Conservation (phyloP, 1,140 invertebrate species). For the Lamellibrachia luymesi region DNA sequence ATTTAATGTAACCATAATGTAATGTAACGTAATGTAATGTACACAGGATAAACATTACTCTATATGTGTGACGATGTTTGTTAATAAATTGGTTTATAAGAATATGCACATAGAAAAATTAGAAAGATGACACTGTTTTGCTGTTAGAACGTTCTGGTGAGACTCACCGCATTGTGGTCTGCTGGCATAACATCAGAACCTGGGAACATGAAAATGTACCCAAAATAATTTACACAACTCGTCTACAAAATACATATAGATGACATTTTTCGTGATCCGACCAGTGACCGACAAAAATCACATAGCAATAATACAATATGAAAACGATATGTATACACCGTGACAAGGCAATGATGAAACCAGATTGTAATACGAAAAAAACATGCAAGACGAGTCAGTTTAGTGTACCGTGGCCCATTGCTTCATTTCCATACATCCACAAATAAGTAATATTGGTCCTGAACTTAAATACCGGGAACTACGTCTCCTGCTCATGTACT, state of each 20-base stretch:
- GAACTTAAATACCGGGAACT: neutral
- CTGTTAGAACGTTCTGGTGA: neutral
- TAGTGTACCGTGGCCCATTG: neutral
- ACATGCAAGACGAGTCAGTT: neutral
- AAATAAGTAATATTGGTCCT: neutral
- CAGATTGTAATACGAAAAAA: neutral
- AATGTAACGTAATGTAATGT: too few species aligned
- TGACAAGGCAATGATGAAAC: too few species aligned
- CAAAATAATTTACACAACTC: too few species aligned
- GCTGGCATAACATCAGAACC: neutral
- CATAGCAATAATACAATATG: too few species aligned
- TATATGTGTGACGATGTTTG: too few species aligned
- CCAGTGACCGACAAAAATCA: too few species aligned
- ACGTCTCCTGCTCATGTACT: neutral
- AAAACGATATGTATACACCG: too few species aligned
- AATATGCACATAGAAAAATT: too few species aligned
- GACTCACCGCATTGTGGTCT: neutral
- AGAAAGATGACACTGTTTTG: neutral
- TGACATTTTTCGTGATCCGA: neutral
- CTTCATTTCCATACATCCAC: neutral
- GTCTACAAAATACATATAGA: neutral
- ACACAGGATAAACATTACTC: too few species aligned
- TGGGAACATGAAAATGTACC: too few species aligned
- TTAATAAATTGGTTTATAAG: too few species aligned
- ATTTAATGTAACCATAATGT: too few species aligned